Percentiles rank a stretch among this genome's conserved stretches.
Evolutionary conservation across 2,888 invertebrate species (phyloP).

Genomic region (Hypolimnas misippus): DNA sequence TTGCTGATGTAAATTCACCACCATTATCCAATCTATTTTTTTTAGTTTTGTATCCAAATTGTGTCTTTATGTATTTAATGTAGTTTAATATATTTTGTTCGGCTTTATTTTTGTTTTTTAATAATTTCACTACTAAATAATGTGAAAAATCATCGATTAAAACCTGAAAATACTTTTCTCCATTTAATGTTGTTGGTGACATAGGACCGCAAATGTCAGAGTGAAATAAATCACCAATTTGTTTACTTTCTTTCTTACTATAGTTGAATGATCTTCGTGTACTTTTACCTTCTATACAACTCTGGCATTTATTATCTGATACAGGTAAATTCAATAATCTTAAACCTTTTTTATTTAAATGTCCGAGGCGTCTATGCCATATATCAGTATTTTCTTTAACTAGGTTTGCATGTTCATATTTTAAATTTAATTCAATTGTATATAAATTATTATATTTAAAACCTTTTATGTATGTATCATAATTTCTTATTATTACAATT

Average conservation of each 20-base stretch:
- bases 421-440: background rate
- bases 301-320: constrained; percentile 14
- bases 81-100: constrained; percentile 39
- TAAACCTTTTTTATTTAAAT: constrained; percentile 35
- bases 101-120: constrained; percentile 42
- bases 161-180: constrained; percentile 35
- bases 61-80: constrained; percentile 30
- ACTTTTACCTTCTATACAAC: constrained; percentile 29
- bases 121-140: constrained; percentile 35
- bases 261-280: constrained; percentile 27
- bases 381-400: constrained; percentile 6
- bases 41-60: constrained; percentile 25
- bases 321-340: constrained; percentile 23
- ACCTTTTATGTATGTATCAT: background rate
- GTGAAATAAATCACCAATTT: constrained; percentile 37
- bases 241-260: constrained; percentile 7
- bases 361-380: constrained; percentile 37
- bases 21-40: constrained; percentile 16
- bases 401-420: background rate
- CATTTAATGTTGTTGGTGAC: constrained; percentile 25
- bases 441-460: background rate
- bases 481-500: background rate
- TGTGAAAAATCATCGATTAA: constrained; percentile 41
- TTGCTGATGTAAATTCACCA: background rate
- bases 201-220: constrained; percentile 42